Conservation (phyloP, 1,140 invertebrate genomes). For the Anastrepha obliqua region DNA sequence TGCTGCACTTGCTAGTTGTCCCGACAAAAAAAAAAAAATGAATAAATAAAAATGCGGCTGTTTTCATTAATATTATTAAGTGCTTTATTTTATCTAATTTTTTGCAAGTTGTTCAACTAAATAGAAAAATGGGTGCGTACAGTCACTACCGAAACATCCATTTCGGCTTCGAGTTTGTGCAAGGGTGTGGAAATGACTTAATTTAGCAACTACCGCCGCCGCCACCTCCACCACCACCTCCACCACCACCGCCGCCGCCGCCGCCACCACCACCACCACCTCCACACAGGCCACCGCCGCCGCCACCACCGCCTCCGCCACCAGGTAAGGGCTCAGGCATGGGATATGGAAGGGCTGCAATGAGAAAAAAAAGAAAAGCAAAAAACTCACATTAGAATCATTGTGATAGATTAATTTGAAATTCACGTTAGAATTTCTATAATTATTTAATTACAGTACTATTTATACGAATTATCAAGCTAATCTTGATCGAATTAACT, state of each 20-base stretch:
- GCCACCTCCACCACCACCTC: conserved; percentile 13
- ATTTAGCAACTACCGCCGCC: conserved; percentile 15
- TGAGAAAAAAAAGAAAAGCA: not conserved
- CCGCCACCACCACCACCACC: conserved; percentile 41
- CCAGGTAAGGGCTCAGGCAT: conserved; percentile 52
- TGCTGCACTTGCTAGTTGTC: too few relatives aligned
- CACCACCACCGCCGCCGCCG: conserved; percentile 19
- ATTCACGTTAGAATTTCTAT: not conserved
- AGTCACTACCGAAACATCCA: not conserved
- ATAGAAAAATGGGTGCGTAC: not conserved
- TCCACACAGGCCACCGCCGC: conserved; percentile 32
- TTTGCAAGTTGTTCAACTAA: not conserved
- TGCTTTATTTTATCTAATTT: not conserved
- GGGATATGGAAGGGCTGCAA: conserved; percentile 45
- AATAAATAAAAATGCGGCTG: not conserved
- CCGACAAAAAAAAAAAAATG: too few relatives aligned
- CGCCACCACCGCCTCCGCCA: conserved; percentile 54
- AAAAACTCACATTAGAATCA: not conserved
- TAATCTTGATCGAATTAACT: not conserved
- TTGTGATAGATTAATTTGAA: not conserved
- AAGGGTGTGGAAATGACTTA: not conserved
- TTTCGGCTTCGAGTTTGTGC: conserved; percentile 26
- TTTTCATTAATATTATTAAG: not conserved
- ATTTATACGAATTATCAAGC: not conserved
- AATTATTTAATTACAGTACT: not conserved